Evolutionary conservation across 2,113 vertebrate genomes (phyloP).

Genomic region (Otolemur garnettii): DNA sequence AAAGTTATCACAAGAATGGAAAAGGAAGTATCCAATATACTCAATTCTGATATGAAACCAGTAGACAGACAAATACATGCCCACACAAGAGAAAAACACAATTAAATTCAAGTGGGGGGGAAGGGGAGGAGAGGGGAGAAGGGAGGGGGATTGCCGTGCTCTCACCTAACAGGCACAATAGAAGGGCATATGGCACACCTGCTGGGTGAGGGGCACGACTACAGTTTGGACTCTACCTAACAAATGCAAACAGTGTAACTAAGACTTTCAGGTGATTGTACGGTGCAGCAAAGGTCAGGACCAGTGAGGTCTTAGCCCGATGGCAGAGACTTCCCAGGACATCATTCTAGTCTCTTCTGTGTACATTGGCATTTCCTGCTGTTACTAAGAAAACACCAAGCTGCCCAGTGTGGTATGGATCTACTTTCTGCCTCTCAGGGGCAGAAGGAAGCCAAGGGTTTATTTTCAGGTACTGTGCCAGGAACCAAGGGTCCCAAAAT

Average conservation of each 20-base stretch:
- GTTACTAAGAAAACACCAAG: neutral
- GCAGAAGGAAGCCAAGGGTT: neutral
- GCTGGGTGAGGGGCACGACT: too few species aligned
- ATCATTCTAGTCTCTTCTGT: neutral
- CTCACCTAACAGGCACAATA: too few species aligned
- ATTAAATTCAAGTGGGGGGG: too few species aligned
- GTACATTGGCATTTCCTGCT: neutral
- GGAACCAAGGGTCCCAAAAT: neutral
- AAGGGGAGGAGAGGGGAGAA: too few species aligned
- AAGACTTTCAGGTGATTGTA: neutral
- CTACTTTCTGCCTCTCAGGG: neutral
- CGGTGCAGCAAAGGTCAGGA: neutral
- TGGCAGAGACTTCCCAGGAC: neutral
- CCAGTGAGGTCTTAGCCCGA: neutral
- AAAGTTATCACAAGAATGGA: too few species aligned
- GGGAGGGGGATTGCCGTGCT: too few species aligned
- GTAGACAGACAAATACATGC: too few species aligned
- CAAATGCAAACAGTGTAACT: too few species aligned
- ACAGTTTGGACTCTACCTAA: too few species aligned
- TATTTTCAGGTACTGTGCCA: slow-evolving; percentile 37
- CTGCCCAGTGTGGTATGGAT: neutral
- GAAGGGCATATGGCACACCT: too few species aligned
- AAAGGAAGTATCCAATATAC: too few species aligned
- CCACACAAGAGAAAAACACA: too few species aligned
- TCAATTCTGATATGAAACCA: neutral